Base-by-base conservation (phyloP, 2,888 invertebrate genomes). In the Ornithoptera priamus region DNA sequence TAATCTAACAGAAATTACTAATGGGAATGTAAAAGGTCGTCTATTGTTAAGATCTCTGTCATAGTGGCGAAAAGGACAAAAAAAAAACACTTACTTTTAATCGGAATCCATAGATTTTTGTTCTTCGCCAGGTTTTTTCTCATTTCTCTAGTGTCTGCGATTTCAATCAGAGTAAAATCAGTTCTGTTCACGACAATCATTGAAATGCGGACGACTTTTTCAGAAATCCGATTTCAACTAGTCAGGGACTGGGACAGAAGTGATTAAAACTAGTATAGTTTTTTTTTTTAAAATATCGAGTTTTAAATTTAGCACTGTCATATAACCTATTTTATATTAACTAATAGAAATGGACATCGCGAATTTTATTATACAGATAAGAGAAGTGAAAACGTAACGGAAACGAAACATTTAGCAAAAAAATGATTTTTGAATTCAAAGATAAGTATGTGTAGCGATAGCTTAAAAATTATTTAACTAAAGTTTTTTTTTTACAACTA, bases 61-160 rank as follows among this genome's bases (percentile, higher is more conserved):
- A 57, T 20, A 20, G 57, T 8, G 10, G 57, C 18, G 6, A 20
- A 57, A 57, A 57, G 6, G 7, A 57, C n/a, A 56, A 56, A 18
- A n/a, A 20, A n/a, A 20, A 57, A 3, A 10, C 56, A 80, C 87
- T 85, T 75, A 88, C 89, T 82, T 77, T 83, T 86, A 2, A 78
- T 71, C 3, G 86, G 84, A 46, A 85, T 78, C 88, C 87, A 87
- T 56, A 80, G 58, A 64, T 75, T 83, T 72, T 75, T 83, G 57
- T 73, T 81, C 0, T 75, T 73, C 24, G 65, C 68, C 20, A 75
- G 81, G 42, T 75, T 68, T 62, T 69, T 78, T 7, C 75, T 74
- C 86, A 86, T 86, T 68, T 73, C 68, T 70, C 62, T 22, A 30
- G 60, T 39, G 57, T 71, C 18, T 59, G 71, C 46, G 30, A 69